phyloP scores from a whole-genome alignment of 1,140 invertebrate species.

The Hetaerina americana region DNA sequence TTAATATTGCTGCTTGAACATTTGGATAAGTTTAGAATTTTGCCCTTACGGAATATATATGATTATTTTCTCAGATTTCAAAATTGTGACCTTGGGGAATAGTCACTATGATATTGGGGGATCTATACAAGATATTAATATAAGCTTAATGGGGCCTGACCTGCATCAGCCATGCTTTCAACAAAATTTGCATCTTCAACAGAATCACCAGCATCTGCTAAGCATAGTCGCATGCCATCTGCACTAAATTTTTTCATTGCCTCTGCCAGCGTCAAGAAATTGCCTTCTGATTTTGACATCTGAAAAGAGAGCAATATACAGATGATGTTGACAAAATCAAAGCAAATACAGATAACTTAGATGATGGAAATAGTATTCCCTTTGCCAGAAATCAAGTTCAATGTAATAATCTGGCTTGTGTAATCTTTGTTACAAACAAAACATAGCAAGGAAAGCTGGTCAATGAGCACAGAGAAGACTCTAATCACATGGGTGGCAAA shows the following conservation, averaged over 20 bases:
- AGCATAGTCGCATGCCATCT: conserved; percentile 84
- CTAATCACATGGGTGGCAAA: no score
- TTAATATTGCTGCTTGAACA: no score
- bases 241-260: conserved; percentile 90
- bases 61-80: neutral
- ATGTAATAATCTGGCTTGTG: no score
- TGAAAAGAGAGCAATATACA: conserved; percentile 28
- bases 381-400: no score
- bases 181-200: conserved; percentile 99
- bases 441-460: no score
- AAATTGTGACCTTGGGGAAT: neutral
- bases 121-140: conserved; percentile 2
- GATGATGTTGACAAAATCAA: no score
- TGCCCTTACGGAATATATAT: neutral
- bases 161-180: conserved; percentile 81
- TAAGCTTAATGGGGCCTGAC: conserved; percentile 12
- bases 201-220: conserved; percentile 94
- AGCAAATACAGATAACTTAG: no score
- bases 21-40: no score
- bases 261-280: conserved; percentile 87
- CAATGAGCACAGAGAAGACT: no score
- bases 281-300: conserved; percentile 99
- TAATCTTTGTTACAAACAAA: no score
- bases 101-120: no score
- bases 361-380: no score